Evolutionary conservation across 2,113 vertebrate species (phyloP), one percentile per base, ranked within the genome.

Genomic region (Amphiprion ocellaris): DNA sequence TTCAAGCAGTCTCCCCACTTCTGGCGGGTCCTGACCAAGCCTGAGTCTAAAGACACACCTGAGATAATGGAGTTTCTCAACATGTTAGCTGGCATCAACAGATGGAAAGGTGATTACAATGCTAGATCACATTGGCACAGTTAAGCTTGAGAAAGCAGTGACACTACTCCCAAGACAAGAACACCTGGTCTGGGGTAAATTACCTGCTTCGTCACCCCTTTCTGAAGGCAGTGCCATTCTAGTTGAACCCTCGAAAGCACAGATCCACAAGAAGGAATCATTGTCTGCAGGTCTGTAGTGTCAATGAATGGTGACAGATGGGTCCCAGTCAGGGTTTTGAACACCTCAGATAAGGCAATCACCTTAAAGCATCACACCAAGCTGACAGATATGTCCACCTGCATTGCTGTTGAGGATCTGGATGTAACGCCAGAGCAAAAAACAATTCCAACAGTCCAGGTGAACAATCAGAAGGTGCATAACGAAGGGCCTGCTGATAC

Each of bases 211-310:
- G 0, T 74, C 71, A 10, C 21, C 21, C 7, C 28, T 74, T 30
- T 30, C 69, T 17, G 55, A 60, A 37, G 56, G 56, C 7, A 72
- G 56, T 23, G n/a, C 56, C 12, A n/a, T 71, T 5, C 54, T 59
- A 10, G 24, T 71, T 33, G 54, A 59, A 9, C 60, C 28, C 9
- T 4, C 39, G 16, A 50, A 62, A 24, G 7, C 16, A 3, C 39
- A 41, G 0, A 19, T 23, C 8, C 60, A 64, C 71, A 55, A 54
- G 17, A 64, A 52, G 37, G 14, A 41, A 53, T 61, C 5, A 58
- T 70, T 10, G 15, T 73, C 9, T 62, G 59, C 59, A 39, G 70
- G 12, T 24, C 49, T 10, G 37, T 64, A 1, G 16, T 23, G 1
- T 15, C 49, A 10, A 64, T 74, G 50, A 37, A 28, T 24, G 69